Conservation (phyloP, 2,113 vertebrate genomes). For the Lampris incognitus region DNA sequence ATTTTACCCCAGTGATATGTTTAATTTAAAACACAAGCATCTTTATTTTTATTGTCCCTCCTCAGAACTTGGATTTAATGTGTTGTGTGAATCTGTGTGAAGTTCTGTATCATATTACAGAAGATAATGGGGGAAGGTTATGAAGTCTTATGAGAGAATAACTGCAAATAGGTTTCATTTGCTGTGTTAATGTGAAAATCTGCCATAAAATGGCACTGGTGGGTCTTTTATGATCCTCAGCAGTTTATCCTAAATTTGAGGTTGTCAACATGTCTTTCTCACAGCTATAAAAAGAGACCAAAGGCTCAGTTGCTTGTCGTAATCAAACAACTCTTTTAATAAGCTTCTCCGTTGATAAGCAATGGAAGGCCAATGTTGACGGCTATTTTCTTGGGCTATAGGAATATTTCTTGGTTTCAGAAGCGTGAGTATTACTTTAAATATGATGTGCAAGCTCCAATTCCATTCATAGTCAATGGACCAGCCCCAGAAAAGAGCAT, state of each 20-base stretch:
- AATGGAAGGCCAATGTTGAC: no score
- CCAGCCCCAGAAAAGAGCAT: no score
- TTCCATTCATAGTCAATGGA: no score
- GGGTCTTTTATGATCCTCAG: no score
- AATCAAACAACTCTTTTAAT: background rate
- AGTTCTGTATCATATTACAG: constrained; percentile 46
- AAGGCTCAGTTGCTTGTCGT: background rate
- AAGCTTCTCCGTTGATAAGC: background rate
- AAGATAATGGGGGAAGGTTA: constrained; percentile 42
- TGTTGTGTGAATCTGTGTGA: constrained; percentile 44
- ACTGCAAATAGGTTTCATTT: constrained; percentile 1
- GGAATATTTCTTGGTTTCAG: no score
- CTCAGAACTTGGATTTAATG: constrained; percentile 34
- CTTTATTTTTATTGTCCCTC: constrained; percentile 46
- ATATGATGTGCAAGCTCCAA: no score
- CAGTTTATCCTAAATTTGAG: constrained; percentile 11
- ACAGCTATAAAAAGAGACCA: constrained; percentile 7
- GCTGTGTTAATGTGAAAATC: constrained; percentile 10
- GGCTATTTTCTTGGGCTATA: no score
- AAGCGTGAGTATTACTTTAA: no score
- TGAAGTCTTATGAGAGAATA: constrained; percentile 27
- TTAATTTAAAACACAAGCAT: constrained; percentile 33
- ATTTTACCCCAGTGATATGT: constrained; percentile 47
- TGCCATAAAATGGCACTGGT: background rate
- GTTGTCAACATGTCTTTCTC: background rate